Evolutionary conservation across 1,140 invertebrate genomes (phyloP).

Genomic region (Drosophila ohnishii): DNA sequence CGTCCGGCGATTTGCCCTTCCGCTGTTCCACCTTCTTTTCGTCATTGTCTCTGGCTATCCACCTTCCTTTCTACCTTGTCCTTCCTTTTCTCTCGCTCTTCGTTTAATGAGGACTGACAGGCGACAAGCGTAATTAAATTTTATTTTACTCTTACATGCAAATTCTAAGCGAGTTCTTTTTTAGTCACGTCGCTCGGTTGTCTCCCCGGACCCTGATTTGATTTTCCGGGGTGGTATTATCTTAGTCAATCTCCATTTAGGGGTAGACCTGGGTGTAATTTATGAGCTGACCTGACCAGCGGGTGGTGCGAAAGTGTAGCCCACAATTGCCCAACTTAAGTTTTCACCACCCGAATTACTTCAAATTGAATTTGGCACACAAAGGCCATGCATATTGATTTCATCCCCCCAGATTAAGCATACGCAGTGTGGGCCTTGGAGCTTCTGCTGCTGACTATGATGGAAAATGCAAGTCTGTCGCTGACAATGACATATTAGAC

Average conservation of each 20-base stretch:
- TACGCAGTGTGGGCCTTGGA: conserved; percentile 39
- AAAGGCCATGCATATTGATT: conserved; percentile 60
- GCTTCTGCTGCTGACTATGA: conserved; percentile 59
- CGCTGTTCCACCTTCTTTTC: conserved; percentile 4
- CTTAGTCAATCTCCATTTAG: conserved; percentile 10
- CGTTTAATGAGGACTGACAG: conserved; percentile 80
- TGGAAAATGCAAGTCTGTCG: conserved; percentile 62
- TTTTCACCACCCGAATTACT: conserved; percentile 34
- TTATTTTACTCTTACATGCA: conserved; percentile 82
- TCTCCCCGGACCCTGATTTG: conserved; percentile 61
- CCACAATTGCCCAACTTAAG: conserved; percentile 42
- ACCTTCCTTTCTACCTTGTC: conserved; percentile 16
- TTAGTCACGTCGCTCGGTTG: conserved; percentile 39
- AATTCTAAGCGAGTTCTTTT: conserved; percentile 59
- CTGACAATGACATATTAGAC: conserved; percentile 75
- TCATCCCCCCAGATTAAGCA: conserved; percentile 56
- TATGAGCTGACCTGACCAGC: conserved; percentile 65
- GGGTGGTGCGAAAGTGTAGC: conserved; percentile 51
- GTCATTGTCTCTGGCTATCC: background rate
- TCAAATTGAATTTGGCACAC: conserved; percentile 42
- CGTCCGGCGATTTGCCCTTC: conserved; percentile 54
- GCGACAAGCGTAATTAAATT: conserved; percentile 82
- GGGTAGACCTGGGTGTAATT: conserved; percentile 53
- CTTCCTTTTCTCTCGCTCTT: conserved; percentile 30
- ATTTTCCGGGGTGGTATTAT: conserved; percentile 52